Percentiles rank a stretch among this genome's conserved stretches.
phyloP scores from a whole-genome alignment of 2,113 vertebrate species.

The Anthoscopus minutus region DNA sequence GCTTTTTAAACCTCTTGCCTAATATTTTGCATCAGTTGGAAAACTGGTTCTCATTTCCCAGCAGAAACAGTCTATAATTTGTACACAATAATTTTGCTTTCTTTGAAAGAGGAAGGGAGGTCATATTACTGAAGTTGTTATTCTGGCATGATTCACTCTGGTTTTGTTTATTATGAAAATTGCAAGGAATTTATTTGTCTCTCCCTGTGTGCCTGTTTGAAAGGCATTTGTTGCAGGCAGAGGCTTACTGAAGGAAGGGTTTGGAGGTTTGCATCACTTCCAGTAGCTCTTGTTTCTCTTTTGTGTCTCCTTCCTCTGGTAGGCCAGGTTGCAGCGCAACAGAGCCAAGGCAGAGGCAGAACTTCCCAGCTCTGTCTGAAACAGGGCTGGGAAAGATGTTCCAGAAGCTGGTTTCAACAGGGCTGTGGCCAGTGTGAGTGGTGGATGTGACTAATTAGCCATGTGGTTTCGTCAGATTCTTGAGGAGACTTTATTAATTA shows the following conservation, averaged over 20 bases:
- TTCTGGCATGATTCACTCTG: slow-evolving; percentile 48
- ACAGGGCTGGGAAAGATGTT: background rate
- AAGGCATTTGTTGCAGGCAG: slow-evolving; percentile 1
- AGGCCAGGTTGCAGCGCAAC: background rate
- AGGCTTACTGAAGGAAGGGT: background rate
- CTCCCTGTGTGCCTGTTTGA: slow-evolving; percentile 13
- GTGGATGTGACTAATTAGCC: background rate
- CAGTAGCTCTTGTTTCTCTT: background rate
- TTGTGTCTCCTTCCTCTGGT: background rate
- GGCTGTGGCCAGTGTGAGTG: background rate
- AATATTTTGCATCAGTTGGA: slow-evolving; percentile 7
- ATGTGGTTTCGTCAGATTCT: background rate
- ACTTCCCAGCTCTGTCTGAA: background rate
- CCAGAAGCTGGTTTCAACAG: background rate
- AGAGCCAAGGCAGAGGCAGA: background rate
- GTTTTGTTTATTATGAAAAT: slow-evolving; percentile 65
- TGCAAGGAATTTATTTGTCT: slow-evolving; percentile 45
- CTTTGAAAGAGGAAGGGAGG: slow-evolving; percentile 60
- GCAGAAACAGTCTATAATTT: slow-evolving; percentile 50
- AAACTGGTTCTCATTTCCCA: slow-evolving; percentile 48
- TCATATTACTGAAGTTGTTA: background rate
- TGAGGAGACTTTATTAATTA: background rate
- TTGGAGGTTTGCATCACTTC: background rate
- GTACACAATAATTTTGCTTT: slow-evolving; percentile 55
- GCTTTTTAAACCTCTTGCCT: slow-evolving; percentile 8